Percentiles rank a stretch among this genome's conserved stretches.
Conservation (phyloP, 1,140 invertebrate species). For the Danaus melanippus region DNA sequence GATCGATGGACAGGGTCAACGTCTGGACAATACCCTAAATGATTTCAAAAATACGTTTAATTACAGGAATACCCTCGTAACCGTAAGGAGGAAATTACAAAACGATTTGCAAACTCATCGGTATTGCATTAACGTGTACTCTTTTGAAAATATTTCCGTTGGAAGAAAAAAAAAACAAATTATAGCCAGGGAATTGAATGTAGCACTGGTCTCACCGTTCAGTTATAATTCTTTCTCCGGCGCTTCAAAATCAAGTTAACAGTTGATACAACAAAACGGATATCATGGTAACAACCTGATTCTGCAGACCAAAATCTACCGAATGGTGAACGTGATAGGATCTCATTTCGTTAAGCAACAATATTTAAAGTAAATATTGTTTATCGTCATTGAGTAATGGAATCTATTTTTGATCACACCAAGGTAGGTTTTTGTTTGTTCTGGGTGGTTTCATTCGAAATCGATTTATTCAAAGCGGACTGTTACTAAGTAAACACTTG, state of each 20-base stretch:
- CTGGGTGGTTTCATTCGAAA: slow-evolving; percentile 38
- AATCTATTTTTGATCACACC: slow-evolving; percentile 9
- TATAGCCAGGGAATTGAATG: too few relatives aligned
- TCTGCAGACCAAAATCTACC: slow-evolving; percentile 26
- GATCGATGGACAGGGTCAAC: slow-evolving; percentile 45
- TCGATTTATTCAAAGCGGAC: slow-evolving; percentile 66
- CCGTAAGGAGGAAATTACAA: too few relatives aligned
- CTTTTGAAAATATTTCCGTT: too few relatives aligned
- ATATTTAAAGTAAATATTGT: slow-evolving; percentile 3
- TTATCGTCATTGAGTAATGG: background rate
- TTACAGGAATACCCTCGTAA: slow-evolving; percentile 9
- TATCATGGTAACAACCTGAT: slow-evolving; percentile 26
- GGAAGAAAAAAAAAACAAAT: too few relatives aligned
- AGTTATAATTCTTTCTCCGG: slow-evolving; percentile 26
- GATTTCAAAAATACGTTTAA: slow-evolving; percentile 22
- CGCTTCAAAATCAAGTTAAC: slow-evolving; percentile 32
- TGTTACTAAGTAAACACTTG: slow-evolving; percentile 69
- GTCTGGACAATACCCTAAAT: slow-evolving; percentile 31
- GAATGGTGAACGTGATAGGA: slow-evolving; percentile 20
- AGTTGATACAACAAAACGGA: slow-evolving; percentile 32
- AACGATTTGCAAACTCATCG: too few relatives aligned
- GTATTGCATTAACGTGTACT: too few relatives aligned
- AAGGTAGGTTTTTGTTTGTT: slow-evolving; percentile 30
- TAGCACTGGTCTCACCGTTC: slow-evolving; percentile 4
- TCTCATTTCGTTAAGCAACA: slow-evolving; percentile 22